A percentile compares a stretch with the other conserved stretches of the same genome.
phyloP scores from a whole-genome alignment of 2,797 vertebrate genomes.

The Characodon lateralis region DNA sequence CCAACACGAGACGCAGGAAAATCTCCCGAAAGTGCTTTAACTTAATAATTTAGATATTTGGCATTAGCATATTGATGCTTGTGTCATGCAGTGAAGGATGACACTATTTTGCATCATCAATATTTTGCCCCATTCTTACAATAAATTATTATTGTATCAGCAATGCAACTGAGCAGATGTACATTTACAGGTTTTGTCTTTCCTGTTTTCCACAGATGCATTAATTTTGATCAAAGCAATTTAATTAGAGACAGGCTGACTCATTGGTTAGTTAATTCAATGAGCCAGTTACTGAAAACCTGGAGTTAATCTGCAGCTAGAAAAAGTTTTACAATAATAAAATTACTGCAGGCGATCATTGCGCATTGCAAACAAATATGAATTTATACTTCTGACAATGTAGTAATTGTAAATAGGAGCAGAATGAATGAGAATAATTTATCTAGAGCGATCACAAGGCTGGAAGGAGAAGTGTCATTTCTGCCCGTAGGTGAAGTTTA shows the following conservation, averaged over 20 bases:
- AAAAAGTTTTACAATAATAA: conserved; percentile 5
- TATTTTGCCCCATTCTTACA: not conserved
- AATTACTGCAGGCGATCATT: not conserved
- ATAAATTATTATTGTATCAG: not conserved
- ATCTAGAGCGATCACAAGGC: not conserved
- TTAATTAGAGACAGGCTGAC: not conserved
- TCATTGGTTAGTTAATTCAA: not conserved
- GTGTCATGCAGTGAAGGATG: not conserved
- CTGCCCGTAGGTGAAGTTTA: not conserved
- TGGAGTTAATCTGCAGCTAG: conserved; percentile 2
- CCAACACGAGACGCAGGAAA: not conserved
- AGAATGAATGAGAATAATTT: not conserved
- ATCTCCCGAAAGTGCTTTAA: not conserved
- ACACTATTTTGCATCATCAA: not conserved
- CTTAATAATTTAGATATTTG: not conserved
- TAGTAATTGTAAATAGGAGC: not conserved
- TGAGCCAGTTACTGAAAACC: not conserved
- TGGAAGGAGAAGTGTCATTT: not conserved
- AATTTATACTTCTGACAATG: not conserved
- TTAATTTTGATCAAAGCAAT: conserved; percentile 11
- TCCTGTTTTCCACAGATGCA: not conserved
- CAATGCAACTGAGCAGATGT: not conserved
- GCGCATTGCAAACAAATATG: too few species aligned
- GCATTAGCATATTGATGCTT: not conserved
- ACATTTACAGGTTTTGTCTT: not conserved